Evolutionary conservation across 2,888 invertebrate genomes (phyloP), one percentile per base, ranked within the genome.

Genomic region (Chrysolina americana): DNA sequence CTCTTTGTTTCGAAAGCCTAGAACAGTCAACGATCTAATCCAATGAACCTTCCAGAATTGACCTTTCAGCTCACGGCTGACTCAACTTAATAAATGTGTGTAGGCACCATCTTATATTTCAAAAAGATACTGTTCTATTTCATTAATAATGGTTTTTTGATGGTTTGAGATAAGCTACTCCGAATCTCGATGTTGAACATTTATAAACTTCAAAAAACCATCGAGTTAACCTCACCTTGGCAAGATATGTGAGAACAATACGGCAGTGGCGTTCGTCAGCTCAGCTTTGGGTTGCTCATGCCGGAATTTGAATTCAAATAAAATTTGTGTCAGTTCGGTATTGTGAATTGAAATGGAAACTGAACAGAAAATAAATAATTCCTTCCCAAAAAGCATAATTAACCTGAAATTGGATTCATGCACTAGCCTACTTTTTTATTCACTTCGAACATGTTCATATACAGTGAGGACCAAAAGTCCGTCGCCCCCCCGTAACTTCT

Each of bases 191-290:
- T 68, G 68, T 68, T 41, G 68, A 56, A 68, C 68, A 68, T 68
- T 68, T 68, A 68, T 68, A 68, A 59, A 68, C 68, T 53, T 53
- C 68, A 68, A 68, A 68, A 68, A 68, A 68, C 66, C 68, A 53
- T 53, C 68, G 56, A 41, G 53, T 53, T 53, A 53, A 48, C 65
- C 28, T 66, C 41, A 41, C 68, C 68, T 53, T 41, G 53, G 23
- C 41, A 53, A 50, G 50, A 19, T 41, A 36, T 56, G 68, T 41
- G 53, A 68, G 68, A 53, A 41, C 41, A 41, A 66, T 66, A n/a
- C 15, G 17, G 50, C 68, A 53, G 47, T 53, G 68, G 21, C 53
- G 68, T 68, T 21, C 68, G 28, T 19, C 41, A 13, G 23, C 0
- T 65, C 9, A 41, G 41, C 41, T 47, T 21, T 2, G 6, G 44